Evolutionary conservation across 2,888 invertebrate genomes (phyloP), one percentile per base, ranked within the genome.

Genomic region (Erebia aethiops): DNA sequence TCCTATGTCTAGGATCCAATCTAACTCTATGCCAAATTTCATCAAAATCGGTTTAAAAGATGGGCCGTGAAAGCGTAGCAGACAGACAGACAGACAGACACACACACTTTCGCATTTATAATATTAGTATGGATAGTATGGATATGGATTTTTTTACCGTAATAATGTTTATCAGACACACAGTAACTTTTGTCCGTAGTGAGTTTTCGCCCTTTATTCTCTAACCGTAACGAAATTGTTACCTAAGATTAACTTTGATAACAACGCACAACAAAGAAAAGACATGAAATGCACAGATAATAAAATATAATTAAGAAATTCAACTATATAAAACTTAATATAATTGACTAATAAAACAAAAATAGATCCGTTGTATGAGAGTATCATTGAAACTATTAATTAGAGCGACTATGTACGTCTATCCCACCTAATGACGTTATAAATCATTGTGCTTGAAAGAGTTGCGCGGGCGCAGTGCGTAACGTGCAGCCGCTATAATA

Each of bases 381-480:
- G 61, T 52, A 51, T 73, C 46, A 65, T 72, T 56, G 56, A 73
- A 75, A 71, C 73, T 72, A 77, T 74, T 78, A 75, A 78, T 77
- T 75, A 70, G 73, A 71, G 73, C 77, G 70, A 73, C 66, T 67
- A 73, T 75, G 35, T 7, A 35, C 35, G 78, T 80, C 77, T 79
- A 77, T 77, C 77, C 77, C 77, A 74, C 77, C 75, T 79, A 77
- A 81, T 79, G 78, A 74, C 72, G 75, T 76, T 79, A 87, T 85
- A 85, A 85, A 87, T 87, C 81, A 83, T 77, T 76, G 77, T 77
- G 77, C 77, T 80, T 79, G 79, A 80, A 35, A 82, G 81, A 80
- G 81, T 79, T 81, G 77, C 79, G 79, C 77, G 75, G 73, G 76
- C 80, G 80, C 79, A 79, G 75, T 77, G 74, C 80, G 81, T 81